Base-by-base conservation (phyloP, 2,888 invertebrate genomes). In the Endomychus coccineus region DNA sequence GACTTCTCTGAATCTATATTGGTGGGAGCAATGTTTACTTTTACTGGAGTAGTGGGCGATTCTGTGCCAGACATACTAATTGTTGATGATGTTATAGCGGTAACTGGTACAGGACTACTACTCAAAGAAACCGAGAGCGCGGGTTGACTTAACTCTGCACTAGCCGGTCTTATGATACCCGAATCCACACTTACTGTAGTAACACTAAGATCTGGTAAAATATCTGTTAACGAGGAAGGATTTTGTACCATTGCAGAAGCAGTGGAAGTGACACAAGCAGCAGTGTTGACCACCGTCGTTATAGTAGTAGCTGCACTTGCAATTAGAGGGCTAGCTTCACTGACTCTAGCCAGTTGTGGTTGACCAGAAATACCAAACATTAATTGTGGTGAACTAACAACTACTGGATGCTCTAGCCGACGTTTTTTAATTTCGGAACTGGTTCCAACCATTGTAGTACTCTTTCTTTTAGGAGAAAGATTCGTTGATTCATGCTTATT, bases 271-370 rank as follows among this genome's bases (percentile, higher is more conserved):
- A 56, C 53, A 45, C 64, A 67, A 36, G 71, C 73, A 12, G 80
- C 80, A 12, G 80, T 75, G 51, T 77, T 77, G 30, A 81, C 78
- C 7, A 80, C 80, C 0, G 76, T 74, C 4, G 80, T 77, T 37
- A 82, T 81, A 15, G 82, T 78, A 2, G 80, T 80, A 6, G 73
- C 73, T 2, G 80, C 78, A 46, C 72, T 74, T 2, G 82, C 80
- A 41, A 82, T 79, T 19, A 83, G 62, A 4, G 84, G 83, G 58
- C 81, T 80, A 4, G 77, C 75, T 54, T 76, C 78, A 54, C 72
- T 71, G 19, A 74, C 76, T 44, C 75, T 65, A 29, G 73, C 71
- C 33, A 74, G 60, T 40, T 71, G 68, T 3, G 71, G 72, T 15
- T 53, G 66, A 2, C 67, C 44, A 2, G 56, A 53, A 2, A 61